phyloP scores from a whole-genome alignment of 2,797 vertebrate genomes.

The Gorsachius magnificus region DNA sequence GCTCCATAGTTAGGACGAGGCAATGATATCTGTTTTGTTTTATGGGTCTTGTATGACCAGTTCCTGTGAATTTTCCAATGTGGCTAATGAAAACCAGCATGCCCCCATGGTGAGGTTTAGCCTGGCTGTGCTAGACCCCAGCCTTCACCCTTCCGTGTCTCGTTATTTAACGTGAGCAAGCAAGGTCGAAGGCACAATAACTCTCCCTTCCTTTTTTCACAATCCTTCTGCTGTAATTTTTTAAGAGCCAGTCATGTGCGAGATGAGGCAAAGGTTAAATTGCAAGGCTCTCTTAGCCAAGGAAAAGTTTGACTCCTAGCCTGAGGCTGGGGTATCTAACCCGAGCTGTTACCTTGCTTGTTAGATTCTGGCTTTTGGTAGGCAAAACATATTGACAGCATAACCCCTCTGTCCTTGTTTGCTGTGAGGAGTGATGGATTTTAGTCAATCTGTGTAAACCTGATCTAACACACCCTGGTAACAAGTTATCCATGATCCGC shows the following conservation, averaged over 20 bases:
- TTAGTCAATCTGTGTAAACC: background rate
- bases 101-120: background rate
- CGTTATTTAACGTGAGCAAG: background rate
- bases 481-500: background rate
- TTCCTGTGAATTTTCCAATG: background rate
- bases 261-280: slow-evolving; percentile 54
- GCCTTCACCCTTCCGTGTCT: fast-evolving
- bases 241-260: background rate
- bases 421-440: background rate
- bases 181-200: background rate
- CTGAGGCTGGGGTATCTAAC: slow-evolving; percentile 9
- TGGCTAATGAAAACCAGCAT: fast-evolving
- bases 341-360: background rate
- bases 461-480: background rate
- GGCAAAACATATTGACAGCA: background rate
- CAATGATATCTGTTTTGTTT: background rate
- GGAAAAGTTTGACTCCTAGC: background rate
- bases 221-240: background rate
- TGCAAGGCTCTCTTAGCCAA: background rate
- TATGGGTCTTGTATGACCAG: fast-evolving
- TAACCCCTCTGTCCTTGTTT: background rate
- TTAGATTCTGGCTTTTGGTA: background rate
- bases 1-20: background rate
- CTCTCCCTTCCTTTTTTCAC: background rate
- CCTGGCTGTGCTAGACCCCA: background rate